These are phyloP conservation scores for Siniperca undulata DNA, from an alignment of 2,797 vertebrate genomes.

Conservation along the genomic window DNA sequence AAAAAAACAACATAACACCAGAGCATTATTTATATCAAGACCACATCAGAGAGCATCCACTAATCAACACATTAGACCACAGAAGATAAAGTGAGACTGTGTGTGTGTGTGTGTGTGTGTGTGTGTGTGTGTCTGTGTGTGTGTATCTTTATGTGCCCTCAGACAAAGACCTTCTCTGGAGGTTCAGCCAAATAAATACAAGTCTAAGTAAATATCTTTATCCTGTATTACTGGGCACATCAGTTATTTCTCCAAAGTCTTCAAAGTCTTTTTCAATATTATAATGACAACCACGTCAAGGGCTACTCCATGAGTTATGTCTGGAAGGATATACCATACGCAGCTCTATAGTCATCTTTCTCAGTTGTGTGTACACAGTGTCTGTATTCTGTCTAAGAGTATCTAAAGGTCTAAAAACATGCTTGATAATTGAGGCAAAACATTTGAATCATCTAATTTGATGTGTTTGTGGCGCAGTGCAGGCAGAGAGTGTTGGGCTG, in stretches of 20 bases:
- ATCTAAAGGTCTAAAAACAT: conserved; percentile 1
- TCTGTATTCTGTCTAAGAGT: not conserved
- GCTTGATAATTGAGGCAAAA: conserved; percentile 5
- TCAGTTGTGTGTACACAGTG: not conserved
- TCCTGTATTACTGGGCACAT: not conserved
- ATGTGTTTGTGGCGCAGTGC: not conserved
- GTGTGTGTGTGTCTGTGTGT: not conserved
- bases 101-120: not conserved
- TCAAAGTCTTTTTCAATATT: not conserved
- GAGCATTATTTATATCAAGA: conserved; percentile 32
- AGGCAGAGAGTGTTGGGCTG: not conserved
- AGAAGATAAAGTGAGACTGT: not conserved
- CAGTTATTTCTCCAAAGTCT: not conserved
- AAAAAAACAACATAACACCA: not conserved
- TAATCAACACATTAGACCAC: not conserved
- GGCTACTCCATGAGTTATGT: not conserved
- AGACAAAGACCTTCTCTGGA: conserved; percentile 7
- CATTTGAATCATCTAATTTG: not conserved
- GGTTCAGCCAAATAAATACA: conserved; percentile 16
- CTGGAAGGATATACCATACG: not conserved
- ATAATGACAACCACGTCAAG: not conserved
- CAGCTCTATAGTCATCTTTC: not conserved
- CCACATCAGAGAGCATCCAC: not conserved
- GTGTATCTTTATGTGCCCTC: not conserved
- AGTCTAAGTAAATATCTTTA: not conserved